These are phyloP conservation scores for Hydrozoanthus tunicans DNA, from an alignment of 64 coral and sea anemone genomes.

Conservation along the genomic window DNA sequence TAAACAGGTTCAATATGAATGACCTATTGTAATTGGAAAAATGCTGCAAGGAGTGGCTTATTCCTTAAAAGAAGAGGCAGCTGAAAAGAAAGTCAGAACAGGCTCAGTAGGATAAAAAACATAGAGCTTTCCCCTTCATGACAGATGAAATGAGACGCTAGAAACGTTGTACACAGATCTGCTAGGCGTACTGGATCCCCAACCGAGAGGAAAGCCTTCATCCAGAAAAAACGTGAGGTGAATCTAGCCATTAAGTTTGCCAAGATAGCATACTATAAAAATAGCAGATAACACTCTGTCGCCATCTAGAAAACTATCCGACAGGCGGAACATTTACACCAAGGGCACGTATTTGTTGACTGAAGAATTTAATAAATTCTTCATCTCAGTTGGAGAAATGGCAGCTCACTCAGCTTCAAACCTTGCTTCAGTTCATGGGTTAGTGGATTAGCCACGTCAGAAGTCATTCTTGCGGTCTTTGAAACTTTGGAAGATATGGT, in stretches of 20 bases:
- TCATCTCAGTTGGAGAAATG: slow-evolving; percentile 29
- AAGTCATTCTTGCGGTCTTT: slow-evolving; percentile 31
- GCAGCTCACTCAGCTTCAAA: not conserved
- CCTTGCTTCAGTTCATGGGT: slow-evolving; percentile 8
- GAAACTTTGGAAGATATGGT: not conserved
- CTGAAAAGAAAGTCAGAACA: no score
- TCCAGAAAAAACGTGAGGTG: not conserved
- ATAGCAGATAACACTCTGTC: not conserved
- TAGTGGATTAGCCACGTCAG: not conserved
- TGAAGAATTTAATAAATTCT: slow-evolving; percentile 54
- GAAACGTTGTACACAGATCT: slow-evolving; percentile 45
- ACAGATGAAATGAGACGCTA: slow-evolving; percentile 47
- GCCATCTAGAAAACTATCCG: slow-evolving; percentile 21
- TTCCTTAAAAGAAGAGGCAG: no score
- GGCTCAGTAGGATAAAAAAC: not conserved
- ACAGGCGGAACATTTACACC: slow-evolving; percentile 7
- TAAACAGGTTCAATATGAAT: no score
- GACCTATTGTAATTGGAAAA: no score
- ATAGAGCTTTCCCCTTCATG: slow-evolving; percentile 33
- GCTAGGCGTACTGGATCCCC: slow-evolving; percentile 17
- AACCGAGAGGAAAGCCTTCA: slow-evolving; percentile 33
- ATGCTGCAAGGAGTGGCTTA: no score
- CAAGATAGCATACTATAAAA: slow-evolving; percentile 34
- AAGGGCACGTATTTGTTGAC: slow-evolving; percentile 37
- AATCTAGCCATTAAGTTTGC: slow-evolving; percentile 38